These are phyloP conservation scores for Patella ulyssiponensis DNA, from an alignment of 2,888 invertebrate species.

Conservation along the genomic window DNA sequence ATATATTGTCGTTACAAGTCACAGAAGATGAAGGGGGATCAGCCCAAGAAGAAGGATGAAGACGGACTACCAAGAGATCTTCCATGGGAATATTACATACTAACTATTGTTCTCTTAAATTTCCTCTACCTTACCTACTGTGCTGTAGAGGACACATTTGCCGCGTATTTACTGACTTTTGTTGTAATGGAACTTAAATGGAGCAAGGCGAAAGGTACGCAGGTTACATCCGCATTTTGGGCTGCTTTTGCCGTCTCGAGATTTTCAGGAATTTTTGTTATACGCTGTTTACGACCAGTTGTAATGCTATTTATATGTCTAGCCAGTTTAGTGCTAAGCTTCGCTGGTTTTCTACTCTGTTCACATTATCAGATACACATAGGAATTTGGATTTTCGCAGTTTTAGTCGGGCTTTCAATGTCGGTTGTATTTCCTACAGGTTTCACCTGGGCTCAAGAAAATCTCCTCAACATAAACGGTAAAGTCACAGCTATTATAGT, in stretches of 20 bases:
- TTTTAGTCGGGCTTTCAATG: conserved; percentile 67
- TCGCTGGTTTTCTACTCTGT: conserved; percentile 41
- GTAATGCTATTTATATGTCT: conserved; percentile 50
- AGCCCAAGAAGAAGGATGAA: conserved; percentile 18
- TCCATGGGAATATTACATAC: conserved; percentile 37
- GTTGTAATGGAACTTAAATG: conserved; percentile 63
- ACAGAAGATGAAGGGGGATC: conserved; percentile 2
- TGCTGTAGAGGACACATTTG: conserved; percentile 70
- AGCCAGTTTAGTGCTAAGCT: conserved; percentile 30
- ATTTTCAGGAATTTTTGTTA: conserved; percentile 67
- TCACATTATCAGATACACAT: conserved; percentile 41
- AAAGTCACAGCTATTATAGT: conserved; percentile 68
- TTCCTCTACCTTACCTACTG: conserved; percentile 69
- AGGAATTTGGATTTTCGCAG: conserved; percentile 61
- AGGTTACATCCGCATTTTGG: conserved; percentile 71
- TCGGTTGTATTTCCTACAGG: conserved; percentile 71
- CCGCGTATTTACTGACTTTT: conserved; percentile 68
- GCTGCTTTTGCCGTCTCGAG: conserved; percentile 69
- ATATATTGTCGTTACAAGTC: conserved; percentile 32
- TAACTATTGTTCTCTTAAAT: conserved; percentile 62
- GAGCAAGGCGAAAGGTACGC: conserved; percentile 59
- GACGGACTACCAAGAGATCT: conserved; percentile 28
- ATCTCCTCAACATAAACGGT: conserved; percentile 68
- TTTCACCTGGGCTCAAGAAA: conserved; percentile 71
- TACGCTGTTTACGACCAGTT: conserved; percentile 62